Conservation (phyloP, 2,888 invertebrate species). For the Tenthredo mesomela region DNA sequence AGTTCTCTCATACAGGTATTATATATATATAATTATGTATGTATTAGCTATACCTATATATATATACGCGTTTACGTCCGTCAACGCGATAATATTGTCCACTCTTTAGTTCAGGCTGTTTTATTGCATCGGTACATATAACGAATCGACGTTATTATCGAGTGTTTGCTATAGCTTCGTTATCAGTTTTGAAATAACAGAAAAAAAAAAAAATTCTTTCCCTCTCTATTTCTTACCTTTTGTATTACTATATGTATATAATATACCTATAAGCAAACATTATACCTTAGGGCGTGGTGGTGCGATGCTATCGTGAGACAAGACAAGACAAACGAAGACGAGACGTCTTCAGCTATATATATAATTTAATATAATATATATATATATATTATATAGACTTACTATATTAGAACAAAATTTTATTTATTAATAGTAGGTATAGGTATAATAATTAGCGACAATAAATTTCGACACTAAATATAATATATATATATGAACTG, state of each 20-base stretch:
- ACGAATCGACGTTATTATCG: background rate
- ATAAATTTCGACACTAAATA: background rate
- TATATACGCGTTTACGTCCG: background rate
- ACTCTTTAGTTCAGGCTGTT: background rate
- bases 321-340: background rate
- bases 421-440: too few relatives aligned
- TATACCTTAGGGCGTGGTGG: background rate
- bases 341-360: background rate
- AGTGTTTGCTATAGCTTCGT: background rate
- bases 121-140: background rate
- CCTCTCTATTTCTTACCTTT: background rate
- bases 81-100: background rate
- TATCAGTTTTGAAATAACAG: conserved; percentile 17
- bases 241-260: too few relatives aligned
- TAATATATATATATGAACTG: background rate
- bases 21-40: too few relatives aligned
- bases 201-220: background rate
- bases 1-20: background rate
- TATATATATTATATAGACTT: too few relatives aligned
- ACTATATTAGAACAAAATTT: too few relatives aligned
- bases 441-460: background rate
- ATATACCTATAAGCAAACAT: background rate
- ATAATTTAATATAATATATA: background rate
- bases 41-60: background rate
- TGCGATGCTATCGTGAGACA: background rate